Evolutionary conservation across 2,113 vertebrate genomes (phyloP).

Genomic region (Oryzias woworae): DNA sequence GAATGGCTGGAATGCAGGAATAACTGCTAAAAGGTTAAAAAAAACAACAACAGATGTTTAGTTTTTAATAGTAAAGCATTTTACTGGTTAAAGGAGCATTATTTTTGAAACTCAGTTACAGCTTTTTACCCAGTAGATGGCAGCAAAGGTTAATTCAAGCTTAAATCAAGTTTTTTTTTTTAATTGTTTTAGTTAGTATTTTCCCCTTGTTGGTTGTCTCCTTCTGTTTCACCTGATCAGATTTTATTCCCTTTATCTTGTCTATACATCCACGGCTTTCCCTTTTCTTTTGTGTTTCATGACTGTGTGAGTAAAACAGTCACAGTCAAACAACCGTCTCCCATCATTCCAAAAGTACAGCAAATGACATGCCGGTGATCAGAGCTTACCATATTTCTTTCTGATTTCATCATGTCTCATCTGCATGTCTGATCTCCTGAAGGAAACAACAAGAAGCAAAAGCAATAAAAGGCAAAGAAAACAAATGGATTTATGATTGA

Average conservation of each 20-base stretch:
- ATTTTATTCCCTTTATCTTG: not conserved
- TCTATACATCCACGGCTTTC: not conserved
- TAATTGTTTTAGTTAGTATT: not conserved
- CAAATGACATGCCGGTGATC: not conserved
- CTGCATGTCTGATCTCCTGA: conserved; percentile 91
- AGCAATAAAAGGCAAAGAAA: conserved; percentile 23
- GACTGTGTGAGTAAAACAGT: not conserved
- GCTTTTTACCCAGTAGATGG: conserved; percentile 47
- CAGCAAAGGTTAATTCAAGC: not conserved
- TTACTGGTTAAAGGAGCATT: not conserved
- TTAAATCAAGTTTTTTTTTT: not conserved
- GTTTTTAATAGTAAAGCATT: not conserved
- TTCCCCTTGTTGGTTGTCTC: not conserved
- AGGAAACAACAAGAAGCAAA: conserved; percentile 25
- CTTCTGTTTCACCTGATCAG: not conserved
- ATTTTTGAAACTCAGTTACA: not conserved
- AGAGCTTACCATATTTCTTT: conserved; percentile 88
- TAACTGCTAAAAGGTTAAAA: not conserved
- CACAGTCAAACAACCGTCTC: not conserved
- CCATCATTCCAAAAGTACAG: conserved; percentile 2
- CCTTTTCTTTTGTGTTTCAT: conserved; percentile 6
- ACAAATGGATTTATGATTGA: not conserved
- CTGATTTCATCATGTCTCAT: conserved; percentile 92
- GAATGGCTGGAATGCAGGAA: not conserved
- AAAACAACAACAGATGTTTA: not conserved